phyloP scores from a whole-genome alignment of 1,140 invertebrate genomes.

The Andrena cerasifolii region DNA sequence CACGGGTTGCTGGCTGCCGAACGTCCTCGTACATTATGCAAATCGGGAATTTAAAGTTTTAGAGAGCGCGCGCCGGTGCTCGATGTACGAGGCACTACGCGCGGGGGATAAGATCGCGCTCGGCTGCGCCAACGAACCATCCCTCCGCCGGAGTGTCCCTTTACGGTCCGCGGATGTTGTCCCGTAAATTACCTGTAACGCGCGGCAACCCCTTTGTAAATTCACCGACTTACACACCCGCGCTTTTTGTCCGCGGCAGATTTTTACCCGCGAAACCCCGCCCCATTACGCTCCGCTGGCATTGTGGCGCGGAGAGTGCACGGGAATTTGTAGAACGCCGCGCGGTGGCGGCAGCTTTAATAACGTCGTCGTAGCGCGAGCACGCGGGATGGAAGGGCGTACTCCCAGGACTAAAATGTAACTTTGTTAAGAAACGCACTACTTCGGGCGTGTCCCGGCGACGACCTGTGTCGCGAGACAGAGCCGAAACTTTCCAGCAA shows the following conservation, averaged over 20 bases:
- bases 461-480: not conserved
- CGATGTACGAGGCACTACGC: slow-evolving; percentile 54
- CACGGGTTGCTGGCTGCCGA: slow-evolving; percentile 46
- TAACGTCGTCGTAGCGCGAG: not conserved
- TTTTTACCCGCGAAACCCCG: slow-evolving; percentile 14
- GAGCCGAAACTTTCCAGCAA: not conserved
- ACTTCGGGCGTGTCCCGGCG: not conserved
- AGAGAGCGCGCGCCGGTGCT: slow-evolving; percentile 17
- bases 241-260: slow-evolving; percentile 5
- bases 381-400: not conserved
- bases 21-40: slow-evolving; percentile 67
- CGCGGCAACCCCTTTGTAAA: slow-evolving; percentile 2
- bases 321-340: not conserved
- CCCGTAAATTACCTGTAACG: slow-evolving; percentile 32
- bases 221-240: not conserved
- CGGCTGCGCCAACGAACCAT: slow-evolving; percentile 24
- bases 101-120: slow-evolving; percentile 37
- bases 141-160: slow-evolving; percentile 22
- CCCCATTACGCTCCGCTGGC: not conserved
- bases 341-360: slow-evolving; percentile 5
- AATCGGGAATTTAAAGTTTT: slow-evolving; percentile 71
- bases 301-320: slow-evolving; percentile 1
- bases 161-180: not conserved
- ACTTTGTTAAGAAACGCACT: slow-evolving; percentile 20
- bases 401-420: not conserved